phyloP scores from a whole-genome alignment of 53 echinoderm and acorn worm species.

The Crossaster papposus region DNA sequence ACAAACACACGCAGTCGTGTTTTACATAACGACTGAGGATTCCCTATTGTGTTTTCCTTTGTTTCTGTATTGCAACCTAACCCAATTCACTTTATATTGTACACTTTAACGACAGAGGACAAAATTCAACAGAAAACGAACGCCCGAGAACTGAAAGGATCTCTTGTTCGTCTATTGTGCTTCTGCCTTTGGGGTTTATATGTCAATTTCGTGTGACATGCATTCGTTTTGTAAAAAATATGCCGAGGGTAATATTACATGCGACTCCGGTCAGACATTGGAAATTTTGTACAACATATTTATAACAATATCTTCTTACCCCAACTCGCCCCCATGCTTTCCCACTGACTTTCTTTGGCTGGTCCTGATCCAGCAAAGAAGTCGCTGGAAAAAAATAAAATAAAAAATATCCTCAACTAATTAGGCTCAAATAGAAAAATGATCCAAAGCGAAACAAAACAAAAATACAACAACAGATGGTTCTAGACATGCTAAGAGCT shows the following conservation, averaged over 20 bases:
- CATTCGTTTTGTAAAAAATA: not conserved
- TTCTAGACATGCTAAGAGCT: no score
- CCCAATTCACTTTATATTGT: no score
- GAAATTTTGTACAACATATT: not conserved
- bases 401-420: not conserved
- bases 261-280: not conserved
- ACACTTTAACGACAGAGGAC: no score
- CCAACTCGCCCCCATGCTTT: conserved; percentile 88
- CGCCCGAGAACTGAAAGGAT: no score
- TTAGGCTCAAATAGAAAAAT: not conserved
- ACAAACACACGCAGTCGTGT: no score
- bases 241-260: not conserved
- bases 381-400: conserved; percentile 52
- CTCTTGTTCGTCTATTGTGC: no score
- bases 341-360: conserved; percentile 75
- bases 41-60: no score
- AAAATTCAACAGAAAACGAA: no score
- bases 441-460: not conserved
- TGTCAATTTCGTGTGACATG: no score
- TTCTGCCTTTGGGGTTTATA: no score
- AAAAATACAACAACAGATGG: not conserved
- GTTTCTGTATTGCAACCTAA: no score
- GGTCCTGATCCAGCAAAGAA: conserved; percentile 69
- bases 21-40: no score
- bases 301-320: conserved; percentile 78